phyloP scores from a whole-genome alignment of 1,140 invertebrate species.

The Zaprionus africanus region DNA sequence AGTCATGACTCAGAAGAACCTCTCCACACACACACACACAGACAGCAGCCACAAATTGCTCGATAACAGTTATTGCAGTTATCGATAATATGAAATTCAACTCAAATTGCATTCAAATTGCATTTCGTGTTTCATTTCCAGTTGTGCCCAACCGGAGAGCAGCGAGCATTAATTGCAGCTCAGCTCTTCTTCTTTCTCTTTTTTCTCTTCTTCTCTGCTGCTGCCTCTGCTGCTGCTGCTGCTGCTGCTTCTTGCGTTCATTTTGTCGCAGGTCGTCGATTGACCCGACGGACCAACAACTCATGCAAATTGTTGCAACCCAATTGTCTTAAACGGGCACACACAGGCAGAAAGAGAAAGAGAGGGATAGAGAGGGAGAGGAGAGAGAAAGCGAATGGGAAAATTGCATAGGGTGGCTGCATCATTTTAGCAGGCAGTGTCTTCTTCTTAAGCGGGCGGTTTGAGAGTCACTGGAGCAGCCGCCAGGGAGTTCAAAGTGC shows the following conservation, averaged over 20 bases:
- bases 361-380: not conserved
- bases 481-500: constrained; percentile 62
- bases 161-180: constrained; percentile 26
- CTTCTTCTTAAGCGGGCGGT: constrained; percentile 25
- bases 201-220: not conserved
- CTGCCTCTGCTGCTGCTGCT: not conserved
- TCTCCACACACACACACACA: constrained; percentile 8
- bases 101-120: constrained; percentile 8
- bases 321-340: constrained; percentile 58
- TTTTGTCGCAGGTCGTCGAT: constrained; percentile 47
- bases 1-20: constrained; percentile 49
- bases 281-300: constrained; percentile 48
- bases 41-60: constrained; percentile 5
- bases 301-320: constrained; percentile 58
- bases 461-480: constrained; percentile 52
- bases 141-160: not conserved
- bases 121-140: constrained; percentile 6
- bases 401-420: constrained; percentile 21
- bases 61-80: constrained; percentile 28
- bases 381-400: constrained; percentile 3
- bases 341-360: constrained; percentile 9
- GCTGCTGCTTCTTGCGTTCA: not conserved
- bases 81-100: constrained; percentile 27
- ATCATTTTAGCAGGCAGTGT: constrained; percentile 43
- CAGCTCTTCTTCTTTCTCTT: not conserved